A percentile compares a stretch with the other conserved stretches of the same genome.
Conservation (phyloP, 2,797 vertebrate species). For the Furcifer pardalis region DNA sequence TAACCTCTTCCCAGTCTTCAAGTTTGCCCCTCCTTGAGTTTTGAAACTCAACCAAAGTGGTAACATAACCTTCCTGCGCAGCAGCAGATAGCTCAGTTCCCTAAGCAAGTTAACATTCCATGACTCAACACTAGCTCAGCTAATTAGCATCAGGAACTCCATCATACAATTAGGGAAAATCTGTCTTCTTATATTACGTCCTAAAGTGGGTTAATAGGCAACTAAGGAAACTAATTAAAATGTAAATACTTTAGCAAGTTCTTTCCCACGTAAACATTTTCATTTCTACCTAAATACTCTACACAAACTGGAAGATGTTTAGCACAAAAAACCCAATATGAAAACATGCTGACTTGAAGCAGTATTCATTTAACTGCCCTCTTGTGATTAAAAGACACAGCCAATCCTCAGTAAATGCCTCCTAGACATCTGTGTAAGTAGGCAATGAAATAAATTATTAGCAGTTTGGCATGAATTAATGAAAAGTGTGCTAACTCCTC, state of each 20-base stretch:
- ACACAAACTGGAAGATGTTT: neutral
- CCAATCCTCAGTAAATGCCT: neutral
- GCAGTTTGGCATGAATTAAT: constrained; percentile 12
- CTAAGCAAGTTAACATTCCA: neutral
- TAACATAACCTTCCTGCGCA: neutral
- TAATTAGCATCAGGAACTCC: neutral
- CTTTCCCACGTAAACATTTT: neutral
- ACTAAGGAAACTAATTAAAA: neutral
- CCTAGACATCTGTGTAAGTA: constrained; percentile 3
- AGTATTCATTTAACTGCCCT: constrained; percentile 60
- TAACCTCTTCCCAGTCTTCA: neutral
- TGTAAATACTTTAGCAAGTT: neutral
- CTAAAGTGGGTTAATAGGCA: neutral
- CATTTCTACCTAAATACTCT: neutral
- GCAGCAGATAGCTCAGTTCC: neutral
- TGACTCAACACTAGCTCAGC: neutral
- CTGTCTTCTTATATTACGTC: neutral
- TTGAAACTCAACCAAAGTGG: neutral
- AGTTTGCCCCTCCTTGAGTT: neutral
- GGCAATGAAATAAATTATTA: neutral
- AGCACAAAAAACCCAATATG: constrained; percentile 24
- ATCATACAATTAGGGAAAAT: neutral
- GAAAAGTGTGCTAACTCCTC: neutral
- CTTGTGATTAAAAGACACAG: constrained; percentile 38
- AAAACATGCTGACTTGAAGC: neutral